A percentile compares a stretch with the other conserved stretches of the same genome.
phyloP scores from a whole-genome alignment of 2,113 vertebrate genomes.

The Nothocercus julius region DNA sequence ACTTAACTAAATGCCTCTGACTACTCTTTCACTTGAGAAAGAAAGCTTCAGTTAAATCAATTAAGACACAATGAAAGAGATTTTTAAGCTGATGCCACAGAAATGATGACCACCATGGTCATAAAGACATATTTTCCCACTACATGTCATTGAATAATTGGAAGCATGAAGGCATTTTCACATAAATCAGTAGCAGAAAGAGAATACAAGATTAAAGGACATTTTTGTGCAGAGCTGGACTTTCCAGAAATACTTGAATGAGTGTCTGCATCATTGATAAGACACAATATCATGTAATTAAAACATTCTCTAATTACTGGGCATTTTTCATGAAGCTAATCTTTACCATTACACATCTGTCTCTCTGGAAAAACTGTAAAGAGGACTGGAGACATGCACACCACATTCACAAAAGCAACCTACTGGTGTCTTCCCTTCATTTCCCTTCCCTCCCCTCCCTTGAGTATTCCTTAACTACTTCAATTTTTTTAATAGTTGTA shows the following conservation, averaged over 20 bases:
- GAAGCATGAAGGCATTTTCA: neutral
- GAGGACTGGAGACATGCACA: neutral
- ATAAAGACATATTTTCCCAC: neutral
- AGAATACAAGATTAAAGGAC: neutral
- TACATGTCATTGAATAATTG: neutral
- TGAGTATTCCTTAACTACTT: neutral
- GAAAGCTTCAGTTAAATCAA: neutral
- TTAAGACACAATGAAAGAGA: neutral
- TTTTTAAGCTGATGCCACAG: neutral
- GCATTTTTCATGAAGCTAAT: neutral
- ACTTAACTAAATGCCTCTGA: neutral
- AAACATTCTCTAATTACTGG: neutral
- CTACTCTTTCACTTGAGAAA: neutral
- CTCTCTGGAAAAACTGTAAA: neutral
- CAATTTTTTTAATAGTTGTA: neutral
- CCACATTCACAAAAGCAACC: neutral
- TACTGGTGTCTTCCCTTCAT: neutral
- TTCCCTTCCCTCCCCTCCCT: neutral
- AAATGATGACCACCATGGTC: neutral
- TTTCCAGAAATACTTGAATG: neutral
- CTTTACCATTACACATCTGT: neutral
- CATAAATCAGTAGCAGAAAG: neutral
- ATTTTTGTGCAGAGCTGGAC: neutral
- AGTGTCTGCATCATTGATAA: neutral
- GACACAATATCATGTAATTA: neutral